Evolutionary conservation across 2,113 vertebrate genomes (phyloP).

Genomic region (Seriola quinqueradiata): DNA sequence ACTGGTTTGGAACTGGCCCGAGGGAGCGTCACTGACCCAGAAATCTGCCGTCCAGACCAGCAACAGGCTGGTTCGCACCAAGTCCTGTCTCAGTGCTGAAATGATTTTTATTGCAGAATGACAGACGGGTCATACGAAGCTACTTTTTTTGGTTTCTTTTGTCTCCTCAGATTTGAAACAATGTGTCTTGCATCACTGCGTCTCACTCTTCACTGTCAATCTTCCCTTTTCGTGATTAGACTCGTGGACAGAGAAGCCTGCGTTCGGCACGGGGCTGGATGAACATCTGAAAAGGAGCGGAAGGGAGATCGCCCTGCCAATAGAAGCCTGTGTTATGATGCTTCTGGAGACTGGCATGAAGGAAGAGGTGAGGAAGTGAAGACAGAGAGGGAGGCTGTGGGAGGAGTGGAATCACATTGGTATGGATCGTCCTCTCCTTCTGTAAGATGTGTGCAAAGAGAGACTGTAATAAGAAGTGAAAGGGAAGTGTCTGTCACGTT

Average conservation of each 20-base stretch:
- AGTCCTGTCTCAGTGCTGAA: background rate
- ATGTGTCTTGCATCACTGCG: background rate
- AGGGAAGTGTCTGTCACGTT: too few relatives aligned
- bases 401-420: background rate
- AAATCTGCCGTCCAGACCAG: slow-evolving; percentile 50
- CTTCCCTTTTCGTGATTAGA: slow-evolving; percentile 82
- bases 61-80: slow-evolving; percentile 16
- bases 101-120: background rate
- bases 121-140: background rate
- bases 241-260: slow-evolving; percentile 97
- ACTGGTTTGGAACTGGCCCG: background rate
- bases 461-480: too few relatives aligned
- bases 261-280: slow-evolving; percentile 93
- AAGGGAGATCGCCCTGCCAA: slow-evolving; percentile 93
- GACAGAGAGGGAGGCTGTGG: background rate
- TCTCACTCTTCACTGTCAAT: background rate
- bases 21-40: slow-evolving; percentile 44
- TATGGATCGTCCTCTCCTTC: background rate
- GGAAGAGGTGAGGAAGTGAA: slow-evolving; percentile 88
- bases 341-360: slow-evolving; percentile 97
- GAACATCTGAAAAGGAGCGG: slow-evolving; percentile 96
- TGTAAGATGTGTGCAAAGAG: too few relatives aligned
- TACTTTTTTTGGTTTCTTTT: background rate
- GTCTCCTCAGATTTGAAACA: background rate
- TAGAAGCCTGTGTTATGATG: slow-evolving; percentile 99